Evolutionary conservation across 64 coral and sea anemone species (phyloP), one percentile per base, ranked within the genome.

Genomic region (Pocillopora damicornis): DNA sequence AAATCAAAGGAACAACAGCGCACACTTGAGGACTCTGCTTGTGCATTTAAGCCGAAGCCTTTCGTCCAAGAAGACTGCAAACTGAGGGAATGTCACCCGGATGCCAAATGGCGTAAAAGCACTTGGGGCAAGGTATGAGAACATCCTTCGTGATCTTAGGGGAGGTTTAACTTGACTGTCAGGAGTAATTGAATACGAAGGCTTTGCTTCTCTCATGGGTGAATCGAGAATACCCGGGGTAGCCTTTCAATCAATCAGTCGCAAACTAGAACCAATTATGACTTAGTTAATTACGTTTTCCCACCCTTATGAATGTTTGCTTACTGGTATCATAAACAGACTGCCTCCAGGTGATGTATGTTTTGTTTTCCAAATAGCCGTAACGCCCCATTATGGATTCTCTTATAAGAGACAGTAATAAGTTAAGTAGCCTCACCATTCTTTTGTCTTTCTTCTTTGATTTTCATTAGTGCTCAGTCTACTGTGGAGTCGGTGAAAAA

Each of bases 121-220:
- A 16, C 35, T 8, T 94, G 93, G 93, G 77, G 63, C 15, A 86
- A 80, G 83, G 93, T 94, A 82, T 75, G 34, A 18, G 23, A 79
- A 18, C 77, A 0, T 18, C 1, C 42, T 51, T 17, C n/a, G 14
- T 68, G 35, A 37, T 37, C 25, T 9, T 16, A 22, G 34, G 36
- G 51, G 17, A 9, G 67, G 22, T 71, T 71, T 1, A 16, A 17
- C 10, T 68, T 68, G 17, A 16, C 62, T 11, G 9, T 30, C 30
- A 30, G 30, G 30, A 30, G 30, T 30, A 30, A 30, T 30, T 30
- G 30, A 30, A 30, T 30, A 30, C 30, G 30, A 30, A 30, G 30
- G 30, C 30, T 30, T 30, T 30, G 30, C 30, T 30, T 30, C 30
- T 30, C 30, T 30, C 30, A 30, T 30, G 30, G 30, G 30, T 30